These are phyloP conservation scores for Meriones unguiculatus DNA, from an alignment of 2,113 vertebrate species.

Conservation along the genomic window DNA sequence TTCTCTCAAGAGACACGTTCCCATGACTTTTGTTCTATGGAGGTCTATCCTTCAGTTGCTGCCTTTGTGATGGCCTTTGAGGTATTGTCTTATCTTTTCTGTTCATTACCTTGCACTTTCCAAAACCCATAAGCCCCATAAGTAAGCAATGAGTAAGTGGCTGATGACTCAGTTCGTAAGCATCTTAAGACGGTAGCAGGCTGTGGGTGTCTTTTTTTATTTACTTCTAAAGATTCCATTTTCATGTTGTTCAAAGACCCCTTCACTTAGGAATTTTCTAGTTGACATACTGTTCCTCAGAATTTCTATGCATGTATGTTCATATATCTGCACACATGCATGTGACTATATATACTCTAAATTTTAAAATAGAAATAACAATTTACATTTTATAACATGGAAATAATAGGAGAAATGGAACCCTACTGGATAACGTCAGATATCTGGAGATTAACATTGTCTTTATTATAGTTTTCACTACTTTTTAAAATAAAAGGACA, in stretches of 20 bases:
- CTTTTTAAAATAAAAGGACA: constrained; percentile 62
- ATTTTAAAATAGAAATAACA: constrained; percentile 62
- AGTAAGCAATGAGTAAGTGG: constrained; percentile 50
- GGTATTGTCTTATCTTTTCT: constrained; percentile 45
- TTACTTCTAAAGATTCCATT: constrained; percentile 63
- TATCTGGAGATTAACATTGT: constrained; percentile 57
- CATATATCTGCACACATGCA: neutral
- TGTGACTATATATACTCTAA: neutral
- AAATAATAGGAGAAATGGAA: constrained; percentile 57
- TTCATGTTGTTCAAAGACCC: constrained; percentile 57
- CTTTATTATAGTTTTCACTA: constrained; percentile 51
- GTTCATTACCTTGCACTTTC: constrained; percentile 47
- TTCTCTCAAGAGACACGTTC: constrained; percentile 40
- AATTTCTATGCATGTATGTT: constrained; percentile 1
- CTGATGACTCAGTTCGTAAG: constrained; percentile 19
- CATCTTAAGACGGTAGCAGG: constrained; percentile 55
- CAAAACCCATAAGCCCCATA: neutral
- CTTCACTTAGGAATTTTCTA: constrained; percentile 53
- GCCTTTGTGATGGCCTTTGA: constrained; percentile 49
- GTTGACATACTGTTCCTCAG: constrained; percentile 29
- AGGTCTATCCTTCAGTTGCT: constrained; percentile 55
- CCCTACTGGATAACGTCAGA: constrained; percentile 35
- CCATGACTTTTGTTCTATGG: constrained; percentile 56
- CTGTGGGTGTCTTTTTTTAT: constrained; percentile 54
- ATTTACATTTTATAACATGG: constrained; percentile 58